A percentile compares a stretch with the other conserved stretches of the same genome.
Evolutionary conservation across 2,113 vertebrate species (phyloP).

Genomic region (Nanger granti): DNA sequence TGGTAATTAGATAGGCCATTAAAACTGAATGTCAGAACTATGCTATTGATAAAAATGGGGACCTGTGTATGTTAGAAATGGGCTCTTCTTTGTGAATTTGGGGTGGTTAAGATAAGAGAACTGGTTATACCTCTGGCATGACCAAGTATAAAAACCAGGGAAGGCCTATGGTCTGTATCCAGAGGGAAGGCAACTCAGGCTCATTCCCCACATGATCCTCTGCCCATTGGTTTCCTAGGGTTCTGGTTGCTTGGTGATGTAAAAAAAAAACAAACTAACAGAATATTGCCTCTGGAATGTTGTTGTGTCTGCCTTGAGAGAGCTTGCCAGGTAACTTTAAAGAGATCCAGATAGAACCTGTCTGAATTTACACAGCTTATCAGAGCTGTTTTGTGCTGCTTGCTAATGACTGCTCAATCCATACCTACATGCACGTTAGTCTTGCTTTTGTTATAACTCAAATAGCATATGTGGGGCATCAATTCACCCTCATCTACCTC

Average conservation of each 20-base stretch:
- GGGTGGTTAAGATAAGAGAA: background rate
- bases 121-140: background rate
- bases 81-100: background rate
- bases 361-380: background rate
- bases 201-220: background rate
- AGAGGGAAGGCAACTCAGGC: background rate
- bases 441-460: background rate
- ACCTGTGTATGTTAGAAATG: background rate
- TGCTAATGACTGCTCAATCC: background rate
- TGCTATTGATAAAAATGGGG: background rate
- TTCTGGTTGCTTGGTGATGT: background rate
- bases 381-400: background rate
- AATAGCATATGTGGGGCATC: background rate
- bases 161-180: background rate
- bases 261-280: background rate
- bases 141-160: background rate
- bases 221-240: background rate
- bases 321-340: background rate
- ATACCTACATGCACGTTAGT: background rate
- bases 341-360: background rate
- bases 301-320: background rate
- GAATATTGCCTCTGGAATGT: background rate
- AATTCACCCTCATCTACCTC: background rate
- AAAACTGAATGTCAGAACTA: background rate
- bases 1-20: background rate